Evolutionary conservation across 2,113 vertebrate genomes (phyloP).

Genomic region (Colaptes auratus): DNA sequence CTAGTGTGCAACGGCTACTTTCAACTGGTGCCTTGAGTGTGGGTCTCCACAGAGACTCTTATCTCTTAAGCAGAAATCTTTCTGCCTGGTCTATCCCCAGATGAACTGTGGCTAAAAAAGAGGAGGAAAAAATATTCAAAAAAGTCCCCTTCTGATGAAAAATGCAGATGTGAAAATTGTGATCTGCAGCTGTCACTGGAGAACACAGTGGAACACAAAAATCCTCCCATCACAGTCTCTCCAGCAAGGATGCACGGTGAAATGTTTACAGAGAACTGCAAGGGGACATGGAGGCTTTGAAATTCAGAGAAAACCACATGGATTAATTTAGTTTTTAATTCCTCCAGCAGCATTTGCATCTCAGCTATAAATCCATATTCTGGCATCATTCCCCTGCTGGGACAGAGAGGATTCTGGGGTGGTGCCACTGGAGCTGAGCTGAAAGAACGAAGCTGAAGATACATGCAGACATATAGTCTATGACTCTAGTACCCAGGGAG

Average conservation of each 20-base stretch:
- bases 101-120: background rate
- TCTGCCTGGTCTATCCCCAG: background rate
- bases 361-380: background rate
- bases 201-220: background rate
- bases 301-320: background rate
- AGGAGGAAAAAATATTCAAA: background rate
- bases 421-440: background rate
- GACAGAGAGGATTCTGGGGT: background rate
- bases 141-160: background rate
- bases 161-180: background rate
- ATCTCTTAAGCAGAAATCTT: background rate
- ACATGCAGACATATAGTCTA: background rate
- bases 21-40: background rate
- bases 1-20: background rate
- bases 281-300: background rate
- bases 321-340: slow-evolving; percentile 3
- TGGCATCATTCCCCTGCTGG: background rate
- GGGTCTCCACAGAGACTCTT: background rate
- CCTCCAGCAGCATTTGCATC: background rate
- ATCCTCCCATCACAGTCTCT: background rate
- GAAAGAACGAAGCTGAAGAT: background rate
- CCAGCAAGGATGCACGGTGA: background rate
- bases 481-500: background rate
- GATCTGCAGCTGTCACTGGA: background rate
- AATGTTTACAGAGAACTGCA: background rate